Evolutionary conservation across 2,888 invertebrate species (phyloP).

Genomic region (Ophion costatus): DNA sequence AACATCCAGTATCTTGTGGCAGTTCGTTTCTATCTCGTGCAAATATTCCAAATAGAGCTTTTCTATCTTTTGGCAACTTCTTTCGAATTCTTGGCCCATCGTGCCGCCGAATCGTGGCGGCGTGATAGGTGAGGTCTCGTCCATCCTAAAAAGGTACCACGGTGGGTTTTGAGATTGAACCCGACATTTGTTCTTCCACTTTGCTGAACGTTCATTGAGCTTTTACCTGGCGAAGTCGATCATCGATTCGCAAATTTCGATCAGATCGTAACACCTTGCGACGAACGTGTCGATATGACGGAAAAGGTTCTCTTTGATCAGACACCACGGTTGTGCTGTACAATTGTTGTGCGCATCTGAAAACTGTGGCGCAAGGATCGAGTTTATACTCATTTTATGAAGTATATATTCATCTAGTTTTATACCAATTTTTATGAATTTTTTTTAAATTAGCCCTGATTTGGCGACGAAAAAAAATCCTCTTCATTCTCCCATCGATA

Average conservation of each 20-base stretch:
- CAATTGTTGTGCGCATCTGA: slow-evolving; percentile 86
- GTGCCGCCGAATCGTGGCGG: slow-evolving; percentile 92
- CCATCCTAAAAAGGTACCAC: slow-evolving; percentile 84
- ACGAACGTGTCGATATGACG: slow-evolving; percentile 94
- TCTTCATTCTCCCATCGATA: too few species aligned
- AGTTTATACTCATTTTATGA: too few species aligned
- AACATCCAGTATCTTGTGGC: slow-evolving; percentile 89
- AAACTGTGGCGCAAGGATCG: too few species aligned
- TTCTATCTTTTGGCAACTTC: slow-evolving; percentile 89
- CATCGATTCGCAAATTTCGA: slow-evolving; percentile 95
- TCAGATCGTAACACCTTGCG: slow-evolving; percentile 92
- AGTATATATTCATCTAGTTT: too few species aligned
- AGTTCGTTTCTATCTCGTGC: slow-evolving; percentile 86
- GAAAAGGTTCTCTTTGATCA: slow-evolving; percentile 92
- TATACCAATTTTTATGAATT: too few species aligned
- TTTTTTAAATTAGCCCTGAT: too few species aligned
- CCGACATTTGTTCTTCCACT: not conserved
- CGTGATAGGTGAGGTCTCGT: slow-evolving; percentile 89
- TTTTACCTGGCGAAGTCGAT: slow-evolving; percentile 91
- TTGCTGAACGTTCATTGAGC: not conserved
- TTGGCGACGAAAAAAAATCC: too few species aligned
- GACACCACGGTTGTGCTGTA: slow-evolving; percentile 87
- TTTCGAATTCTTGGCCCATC: slow-evolving; percentile 88
- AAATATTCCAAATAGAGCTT: slow-evolving; percentile 89
- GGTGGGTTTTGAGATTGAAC: not conserved